Evolutionary conservation across 2,113 vertebrate genomes (phyloP), one percentile per base, ranked within the genome.

Genomic region (Gulo gulo): DNA sequence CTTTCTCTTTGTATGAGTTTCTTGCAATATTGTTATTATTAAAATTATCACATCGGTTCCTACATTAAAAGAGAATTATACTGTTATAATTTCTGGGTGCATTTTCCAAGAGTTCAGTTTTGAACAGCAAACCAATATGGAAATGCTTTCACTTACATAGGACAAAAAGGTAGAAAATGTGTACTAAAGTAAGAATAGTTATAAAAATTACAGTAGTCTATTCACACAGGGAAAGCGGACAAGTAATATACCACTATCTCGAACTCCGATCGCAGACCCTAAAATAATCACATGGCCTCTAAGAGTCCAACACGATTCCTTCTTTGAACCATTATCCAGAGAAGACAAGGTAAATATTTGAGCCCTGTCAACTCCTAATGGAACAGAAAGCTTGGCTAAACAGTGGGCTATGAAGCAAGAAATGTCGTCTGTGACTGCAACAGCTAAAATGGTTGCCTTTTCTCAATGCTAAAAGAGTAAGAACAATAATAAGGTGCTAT

Each of bases 101-200:
- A 34, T 73, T 94, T 93, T 97, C 67, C 9, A 91, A 83, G 26
- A 76, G 13, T 82, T 94, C 18, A 84, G 47, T 57, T 95, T 87
- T 80, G 61, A 65, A 87, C 57, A 78, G 26, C 52, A 95, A 89
- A 73, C 1, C 47, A 79, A 88, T 94, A 69, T 93, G 39, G 24
- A 82, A 97, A 89, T 26, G 0, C 31, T 79, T 89, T 92, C 18
- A 82, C 71, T 88, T 45, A 26, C 57, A 61, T 73, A 73, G 65
- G 29, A 3, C 0, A 42, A 93, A 89, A 81, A 90, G 26, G 5
- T 39, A 63, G 36, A 84, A 82, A 93, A 79, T 50, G 12, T 59
- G 8, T 84, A 42, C 34, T 34, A 80, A 24, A 47, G 36, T 29
- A 92, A 78, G 76, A 82, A 39, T 57, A 63, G 4, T 87, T 87